Evolutionary conservation across 2,888 invertebrate genomes (phyloP), one percentile per base, ranked within the genome.

Genomic region (Sphaerophoria rueppellii): DNA sequence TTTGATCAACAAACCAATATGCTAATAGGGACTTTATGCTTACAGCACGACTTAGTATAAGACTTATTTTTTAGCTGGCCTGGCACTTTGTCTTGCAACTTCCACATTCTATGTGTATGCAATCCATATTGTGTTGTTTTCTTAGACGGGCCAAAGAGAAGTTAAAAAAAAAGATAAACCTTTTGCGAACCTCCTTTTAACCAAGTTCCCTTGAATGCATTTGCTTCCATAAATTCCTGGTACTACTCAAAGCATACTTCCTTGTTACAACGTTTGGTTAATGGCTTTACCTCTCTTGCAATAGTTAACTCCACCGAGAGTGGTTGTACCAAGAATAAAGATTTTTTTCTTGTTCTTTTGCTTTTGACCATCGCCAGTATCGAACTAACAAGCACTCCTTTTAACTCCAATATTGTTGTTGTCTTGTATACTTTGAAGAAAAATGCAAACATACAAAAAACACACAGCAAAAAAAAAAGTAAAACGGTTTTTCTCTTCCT

Each of bases 1-100:
- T 65, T 61, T 67, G 70, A 82, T 82, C 74, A 65, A 2, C 24
- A 24, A 60, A 46, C 77, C 74, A 82, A 82, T 82, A 86, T 86
- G 86, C 86, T 86, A 86, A 86, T 86, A 81, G 71, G 86, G 76
- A 58, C 71, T 78, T 71, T 86, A 86, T 86, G 86, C 82, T 82
- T 82, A 86, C 73, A 65, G 74, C 86, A 82, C 82, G 82, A 86
- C 74, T 78, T 34, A 32, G 74, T 43, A 67, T 37, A 6, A 24
- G 24, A 24, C 14, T 37, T 32, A 54, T 74, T 55, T 35, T 54
- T 67, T 11, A 40, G n/a, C 35, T 57, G n/a, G 14, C 40, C 40
- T 78, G 6, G 37, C 34, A 16, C 35, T 52, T 57, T 32, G 58
- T 52, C 72, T 9, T 50, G 9, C 32, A 34, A 37, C 58, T 71